phyloP scores from a whole-genome alignment of 2,888 invertebrate genomes.

The Meghimatium bilineatum region DNA sequence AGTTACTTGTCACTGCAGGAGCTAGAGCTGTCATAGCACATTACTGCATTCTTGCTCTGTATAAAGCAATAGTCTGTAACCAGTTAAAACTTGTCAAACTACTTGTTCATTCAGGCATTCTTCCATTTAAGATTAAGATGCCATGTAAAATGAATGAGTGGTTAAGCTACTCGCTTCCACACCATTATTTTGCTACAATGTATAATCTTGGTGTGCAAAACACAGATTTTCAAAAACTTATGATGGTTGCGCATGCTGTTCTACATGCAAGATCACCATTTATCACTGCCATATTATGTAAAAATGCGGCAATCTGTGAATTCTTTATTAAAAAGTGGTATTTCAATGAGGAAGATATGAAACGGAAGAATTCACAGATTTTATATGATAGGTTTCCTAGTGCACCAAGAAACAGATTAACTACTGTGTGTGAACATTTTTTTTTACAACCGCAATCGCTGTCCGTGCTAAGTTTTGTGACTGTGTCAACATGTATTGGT shows the following conservation, averaged over 20 bases:
- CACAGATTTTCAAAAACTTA: not conserved
- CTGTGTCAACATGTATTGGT: constrained; percentile 20
- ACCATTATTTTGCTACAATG: not conserved
- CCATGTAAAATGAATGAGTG: not conserved
- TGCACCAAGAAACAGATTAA: not conserved
- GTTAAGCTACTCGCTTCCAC: not conserved
- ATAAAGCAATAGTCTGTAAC: constrained; percentile 19
- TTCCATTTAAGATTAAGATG: constrained; percentile 21
- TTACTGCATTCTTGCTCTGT: constrained; percentile 4
- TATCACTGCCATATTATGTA: constrained; percentile 25
- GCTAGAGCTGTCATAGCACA: not conserved
- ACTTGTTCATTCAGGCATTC: constrained; percentile 21
- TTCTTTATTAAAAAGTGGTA: constrained; percentile 30
- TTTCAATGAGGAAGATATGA: constrained; percentile 4
- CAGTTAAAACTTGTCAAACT: not conserved
- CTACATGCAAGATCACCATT: constrained; percentile 22
- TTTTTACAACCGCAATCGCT: constrained; percentile 19
- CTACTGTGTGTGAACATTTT: not conserved
- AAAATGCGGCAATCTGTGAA: constrained; percentile 7
- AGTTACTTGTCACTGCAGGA: constrained; percentile 20
- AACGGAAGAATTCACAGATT: not conserved
- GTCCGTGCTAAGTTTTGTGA: constrained; percentile 24
- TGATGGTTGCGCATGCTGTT: not conserved
- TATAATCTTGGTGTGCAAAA: not conserved
- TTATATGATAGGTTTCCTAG: not conserved